A percentile compares a stretch with the other conserved stretches of the same genome.
Conservation (phyloP, 2,797 vertebrate species). For the Sebastes itinus region DNA sequence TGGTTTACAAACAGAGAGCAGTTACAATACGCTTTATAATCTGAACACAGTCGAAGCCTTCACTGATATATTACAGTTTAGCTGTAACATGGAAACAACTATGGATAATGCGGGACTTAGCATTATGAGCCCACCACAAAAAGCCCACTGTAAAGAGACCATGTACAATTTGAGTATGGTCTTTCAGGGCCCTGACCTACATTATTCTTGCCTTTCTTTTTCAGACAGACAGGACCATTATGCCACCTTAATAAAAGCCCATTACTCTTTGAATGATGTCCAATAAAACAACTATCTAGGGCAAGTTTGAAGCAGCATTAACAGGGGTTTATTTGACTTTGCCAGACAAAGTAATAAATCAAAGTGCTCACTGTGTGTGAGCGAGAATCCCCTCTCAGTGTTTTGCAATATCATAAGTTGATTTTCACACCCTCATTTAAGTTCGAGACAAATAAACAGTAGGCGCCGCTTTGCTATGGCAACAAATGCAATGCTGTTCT, state of each 20-base stretch:
- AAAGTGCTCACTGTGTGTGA: not conserved
- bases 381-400: not conserved
- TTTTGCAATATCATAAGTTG: conserved; percentile 11
- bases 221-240: not conserved
- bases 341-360: conserved; percentile 18
- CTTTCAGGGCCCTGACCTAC: not conserved
- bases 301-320: conserved; percentile 4
- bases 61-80: conserved; percentile 7
- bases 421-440: not conserved
- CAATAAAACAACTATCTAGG: conserved; percentile 6
- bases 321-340: not conserved
- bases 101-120: not conserved
- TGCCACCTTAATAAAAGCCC: not conserved
- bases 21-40: not conserved
- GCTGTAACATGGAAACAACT: not conserved
- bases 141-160: not conserved
- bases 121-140: not conserved
- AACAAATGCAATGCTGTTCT: not conserved
- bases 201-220: not conserved
- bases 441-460: not conserved
- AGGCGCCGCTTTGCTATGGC: not conserved
- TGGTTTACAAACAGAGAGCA: not conserved
- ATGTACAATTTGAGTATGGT: not conserved
- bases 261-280: conserved; percentile 2
- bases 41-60: not conserved